Evolutionary conservation across 2,113 vertebrate species (phyloP).

Genomic region (cat (Felis catus)): DNA sequence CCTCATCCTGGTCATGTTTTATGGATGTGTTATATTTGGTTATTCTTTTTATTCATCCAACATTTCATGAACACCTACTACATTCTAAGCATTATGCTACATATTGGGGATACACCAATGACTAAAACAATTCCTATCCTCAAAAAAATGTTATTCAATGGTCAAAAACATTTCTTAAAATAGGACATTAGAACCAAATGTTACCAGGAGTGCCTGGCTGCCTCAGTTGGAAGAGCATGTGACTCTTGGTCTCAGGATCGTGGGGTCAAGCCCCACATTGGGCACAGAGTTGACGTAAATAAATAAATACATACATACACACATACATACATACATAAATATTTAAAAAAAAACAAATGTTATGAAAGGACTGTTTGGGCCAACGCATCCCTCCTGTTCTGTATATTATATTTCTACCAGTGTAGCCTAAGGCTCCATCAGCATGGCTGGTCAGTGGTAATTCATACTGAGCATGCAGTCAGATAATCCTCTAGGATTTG

Average conservation of each 20-base stretch:
- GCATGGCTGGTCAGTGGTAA: background rate
- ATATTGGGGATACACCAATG: background rate
- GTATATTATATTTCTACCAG: background rate
- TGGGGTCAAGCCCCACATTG: background rate
- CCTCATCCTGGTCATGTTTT: background rate
- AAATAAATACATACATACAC: background rate
- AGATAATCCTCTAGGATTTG: background rate
- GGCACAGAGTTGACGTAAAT: background rate
- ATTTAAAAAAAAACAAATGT: background rate
- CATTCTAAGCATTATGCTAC: background rate
- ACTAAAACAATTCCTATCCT: background rate
- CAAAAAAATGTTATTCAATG: background rate
- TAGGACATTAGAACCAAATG: background rate
- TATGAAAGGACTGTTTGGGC: background rate
- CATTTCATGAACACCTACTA: background rate
- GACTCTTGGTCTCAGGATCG: background rate
- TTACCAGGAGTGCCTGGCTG: background rate
- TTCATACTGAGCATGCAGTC: background rate
- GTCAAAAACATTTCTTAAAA: background rate
- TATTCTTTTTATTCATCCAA: constrained; percentile 11
- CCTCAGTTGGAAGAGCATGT: background rate
- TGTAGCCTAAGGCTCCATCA: background rate
- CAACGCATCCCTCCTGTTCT: background rate
- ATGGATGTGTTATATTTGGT: background rate
- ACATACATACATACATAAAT: too few relatives aligned